Base-by-base conservation (phyloP, 1,140 invertebrate species). In the Anagrus nilaparvatae region DNA sequence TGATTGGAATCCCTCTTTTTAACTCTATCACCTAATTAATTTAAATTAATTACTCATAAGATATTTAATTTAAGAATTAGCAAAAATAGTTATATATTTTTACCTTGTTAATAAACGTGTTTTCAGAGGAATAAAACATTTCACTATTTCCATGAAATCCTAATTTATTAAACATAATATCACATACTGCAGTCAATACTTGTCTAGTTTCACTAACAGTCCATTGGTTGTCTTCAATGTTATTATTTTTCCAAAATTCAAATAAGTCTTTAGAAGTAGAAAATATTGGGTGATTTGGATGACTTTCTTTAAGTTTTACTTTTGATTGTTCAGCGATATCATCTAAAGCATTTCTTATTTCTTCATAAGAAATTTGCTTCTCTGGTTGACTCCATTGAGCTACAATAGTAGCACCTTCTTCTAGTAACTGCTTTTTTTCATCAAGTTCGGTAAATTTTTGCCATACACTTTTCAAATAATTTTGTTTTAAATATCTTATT, bases 361-460 rank as follows among this genome's bases (percentile, higher is more conserved):
- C 48, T 6, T 59, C 57, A 44, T 71, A 66, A 31, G 59, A 60
- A 19, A 78, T 52, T 39, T 69, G 49, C 33, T 58, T 58, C 19
- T 62, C 62, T 17, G 74, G 70, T 51, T 80, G 75, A 55, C 72
- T 72, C 78, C 79, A 82, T 49, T 78, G 75, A 14, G 76, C 58
- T 46, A 79, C 69, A 23, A 80, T 59, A 13, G 68, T 61, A 13
- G 77, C 63, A 27, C 75, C 74, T 43, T 59, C 51, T 56, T 76
- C 73, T 14, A 74, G 61, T n/a, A 62, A 60, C 32, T 73, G 63
- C 33, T 70, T 52, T 12, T 60, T 43, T 19, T 38, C 27, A n/a
- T 61, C 52, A 3, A 62, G 29, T 40, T 46, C 51, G 10, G 67
- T 49, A 40, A 67, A 73, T 25, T 55, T 54, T 9, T 58, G 32